Evolutionary conservation across 2,797 vertebrate genomes (phyloP).

Genomic region (Epinephelus malabaricus): DNA sequence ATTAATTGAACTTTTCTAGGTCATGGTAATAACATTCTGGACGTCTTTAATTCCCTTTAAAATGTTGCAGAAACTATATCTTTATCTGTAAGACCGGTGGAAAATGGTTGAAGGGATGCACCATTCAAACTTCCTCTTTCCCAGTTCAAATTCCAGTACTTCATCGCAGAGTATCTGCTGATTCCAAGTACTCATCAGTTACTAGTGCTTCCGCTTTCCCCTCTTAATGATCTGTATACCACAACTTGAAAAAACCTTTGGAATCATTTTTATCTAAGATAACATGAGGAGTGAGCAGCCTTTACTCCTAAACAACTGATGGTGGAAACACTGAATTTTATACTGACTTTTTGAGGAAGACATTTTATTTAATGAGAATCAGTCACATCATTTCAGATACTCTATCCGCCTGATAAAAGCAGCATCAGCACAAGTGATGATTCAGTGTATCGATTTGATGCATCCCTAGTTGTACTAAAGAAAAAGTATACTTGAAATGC

Average conservation of each 20-base stretch:
- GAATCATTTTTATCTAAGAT: background rate
- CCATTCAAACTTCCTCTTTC: too few relatives aligned
- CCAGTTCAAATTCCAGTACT: too few relatives aligned
- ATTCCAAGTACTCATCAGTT: too few relatives aligned
- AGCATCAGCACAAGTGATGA: background rate
- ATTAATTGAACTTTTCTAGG: too few relatives aligned
- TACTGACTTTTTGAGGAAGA: background rate
- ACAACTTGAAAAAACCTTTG: background rate
- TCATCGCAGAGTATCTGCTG: background rate
- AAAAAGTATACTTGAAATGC: background rate
- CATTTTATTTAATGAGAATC: background rate
- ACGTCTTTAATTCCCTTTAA: background rate
- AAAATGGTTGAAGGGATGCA: too few relatives aligned
- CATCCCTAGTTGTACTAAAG: background rate
- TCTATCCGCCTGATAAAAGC: background rate
- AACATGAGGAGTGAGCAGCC: constrained; percentile 3
- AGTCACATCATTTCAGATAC: background rate
- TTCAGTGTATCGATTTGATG: background rate
- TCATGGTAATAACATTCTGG: too few relatives aligned
- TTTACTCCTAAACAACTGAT: background rate
- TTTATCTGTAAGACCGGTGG: background rate
- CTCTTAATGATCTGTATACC: too few relatives aligned
- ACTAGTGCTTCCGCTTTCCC: too few relatives aligned
- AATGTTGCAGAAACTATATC: background rate
- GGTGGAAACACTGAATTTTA: background rate